These are phyloP conservation scores for Leptobrachium leishanense DNA, from an alignment of 2,113 vertebrate genomes.

Conservation along the genomic window DNA sequence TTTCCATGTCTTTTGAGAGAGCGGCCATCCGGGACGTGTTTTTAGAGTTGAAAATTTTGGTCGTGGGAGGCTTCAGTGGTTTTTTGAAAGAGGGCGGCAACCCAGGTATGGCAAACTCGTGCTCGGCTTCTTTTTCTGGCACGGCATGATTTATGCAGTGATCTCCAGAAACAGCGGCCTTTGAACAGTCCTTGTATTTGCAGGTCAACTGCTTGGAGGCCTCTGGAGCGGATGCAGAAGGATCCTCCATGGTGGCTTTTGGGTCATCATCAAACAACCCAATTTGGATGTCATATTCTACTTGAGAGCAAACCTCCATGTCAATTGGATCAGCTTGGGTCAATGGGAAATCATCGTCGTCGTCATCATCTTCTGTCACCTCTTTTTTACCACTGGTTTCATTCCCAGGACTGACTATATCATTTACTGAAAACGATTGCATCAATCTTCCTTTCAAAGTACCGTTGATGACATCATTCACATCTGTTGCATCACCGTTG, in stretches of 20 bases:
- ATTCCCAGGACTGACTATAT: not conserved
- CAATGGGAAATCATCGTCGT: constrained; percentile 63
- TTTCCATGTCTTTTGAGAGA: constrained; percentile 71
- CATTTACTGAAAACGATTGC: not conserved
- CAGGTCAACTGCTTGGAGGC: constrained; percentile 10
- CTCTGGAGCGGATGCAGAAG: constrained; percentile 36
- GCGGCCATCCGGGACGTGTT: constrained; percentile 70
- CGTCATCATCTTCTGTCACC: constrained; percentile 46
- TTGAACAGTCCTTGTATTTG: constrained; percentile 52
- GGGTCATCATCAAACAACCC: constrained; percentile 23
- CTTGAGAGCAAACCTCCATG: constrained; percentile 73
- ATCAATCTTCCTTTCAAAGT: not conserved
- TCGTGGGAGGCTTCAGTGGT: constrained; percentile 62
- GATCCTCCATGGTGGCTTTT: constrained; percentile 46
- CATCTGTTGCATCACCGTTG: too few species aligned
- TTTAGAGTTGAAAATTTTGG: constrained; percentile 72
- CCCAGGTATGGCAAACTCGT: constrained; percentile 70
- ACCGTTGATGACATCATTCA: not conserved
- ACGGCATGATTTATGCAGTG: constrained; percentile 53
- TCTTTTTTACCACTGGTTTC: constrained; percentile 20
- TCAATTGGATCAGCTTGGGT: constrained; percentile 73
- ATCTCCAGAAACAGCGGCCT: constrained; percentile 31
- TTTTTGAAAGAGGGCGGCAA: constrained; percentile 56
- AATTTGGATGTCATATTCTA: constrained; percentile 49
- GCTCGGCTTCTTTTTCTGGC: constrained; percentile 50